Evolutionary conservation across 2,888 invertebrate species (phyloP).

Genomic region (Eupithecia pulchellata): DNA sequence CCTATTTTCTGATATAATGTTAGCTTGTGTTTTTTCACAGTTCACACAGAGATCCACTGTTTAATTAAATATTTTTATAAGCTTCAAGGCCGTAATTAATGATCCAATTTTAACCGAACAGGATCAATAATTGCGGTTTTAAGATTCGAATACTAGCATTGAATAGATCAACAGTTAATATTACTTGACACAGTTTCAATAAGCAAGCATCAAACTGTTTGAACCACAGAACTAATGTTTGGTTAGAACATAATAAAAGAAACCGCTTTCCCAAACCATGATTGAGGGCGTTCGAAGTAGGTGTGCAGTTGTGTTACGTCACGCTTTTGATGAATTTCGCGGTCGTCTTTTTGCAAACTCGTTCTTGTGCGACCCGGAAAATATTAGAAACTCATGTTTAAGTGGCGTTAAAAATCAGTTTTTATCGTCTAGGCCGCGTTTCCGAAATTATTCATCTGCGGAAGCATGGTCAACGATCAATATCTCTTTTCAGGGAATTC

Average conservation of each 20-base stretch:
- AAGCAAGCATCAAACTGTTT: constrained; percentile 9
- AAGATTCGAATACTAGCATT: not conserved
- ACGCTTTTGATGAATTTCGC: constrained; percentile 58
- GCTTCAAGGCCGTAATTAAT: not conserved
- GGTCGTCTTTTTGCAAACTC: constrained; percentile 59
- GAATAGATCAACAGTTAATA: constrained; percentile 14
- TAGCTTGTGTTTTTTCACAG: not conserved
- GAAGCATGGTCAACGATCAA: constrained; percentile 22
- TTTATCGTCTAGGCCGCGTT: constrained; percentile 22
- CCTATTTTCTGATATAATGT: not conserved
- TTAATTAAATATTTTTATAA: not conserved
- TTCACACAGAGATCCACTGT: not conserved
- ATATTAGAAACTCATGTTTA: constrained; percentile 50
- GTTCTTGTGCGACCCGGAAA: constrained; percentile 59
- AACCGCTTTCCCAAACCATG: constrained; percentile 58
- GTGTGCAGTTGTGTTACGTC: constrained; percentile 64
- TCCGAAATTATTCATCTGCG: not conserved
- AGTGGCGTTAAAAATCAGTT: constrained; percentile 43
- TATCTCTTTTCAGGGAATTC: constrained; percentile 1
- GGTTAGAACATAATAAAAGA: constrained; percentile 49
- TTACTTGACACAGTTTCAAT: constrained; percentile 22
- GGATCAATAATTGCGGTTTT: not conserved
- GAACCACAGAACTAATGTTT: constrained; percentile 31
- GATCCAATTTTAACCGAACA: not conserved
- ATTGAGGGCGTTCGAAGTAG: constrained; percentile 56